Evolutionary conservation across 2,113 vertebrate genomes (phyloP).

Genomic region (Nannobrachium achirus): DNA sequence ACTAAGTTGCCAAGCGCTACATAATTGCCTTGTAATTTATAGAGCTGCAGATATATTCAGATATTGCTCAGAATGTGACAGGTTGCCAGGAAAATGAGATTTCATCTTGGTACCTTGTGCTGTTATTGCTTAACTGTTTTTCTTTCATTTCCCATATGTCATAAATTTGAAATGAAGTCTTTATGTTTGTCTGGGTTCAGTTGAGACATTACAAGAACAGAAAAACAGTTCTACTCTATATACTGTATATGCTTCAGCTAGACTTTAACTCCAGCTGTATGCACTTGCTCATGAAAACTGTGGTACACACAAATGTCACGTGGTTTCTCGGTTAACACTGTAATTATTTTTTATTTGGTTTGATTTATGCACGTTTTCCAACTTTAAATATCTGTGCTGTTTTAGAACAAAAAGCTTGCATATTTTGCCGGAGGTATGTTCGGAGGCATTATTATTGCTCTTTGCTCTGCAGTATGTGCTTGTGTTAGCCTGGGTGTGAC

Average conservation of each 20-base stretch:
- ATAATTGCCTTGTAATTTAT: slow-evolving; percentile 41
- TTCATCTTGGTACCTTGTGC: slow-evolving; percentile 36
- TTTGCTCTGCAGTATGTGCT: background rate
- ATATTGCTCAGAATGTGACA: slow-evolving; percentile 3
- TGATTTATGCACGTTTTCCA: too few species aligned
- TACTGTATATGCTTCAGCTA: background rate
- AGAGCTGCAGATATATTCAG: slow-evolving; percentile 13
- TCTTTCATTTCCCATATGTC: slow-evolving; percentile 12
- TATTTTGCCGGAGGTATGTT: background rate
- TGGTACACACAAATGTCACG: slow-evolving; percentile 24
- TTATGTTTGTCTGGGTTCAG: slow-evolving; percentile 3
- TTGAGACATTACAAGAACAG: slow-evolving; percentile 1
- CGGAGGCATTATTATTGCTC: background rate
- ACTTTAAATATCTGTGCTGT: too few species aligned
- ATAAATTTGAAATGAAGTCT: background rate
- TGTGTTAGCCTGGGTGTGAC: slow-evolving; percentile 41
- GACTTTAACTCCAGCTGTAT: background rate
- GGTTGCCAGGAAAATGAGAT: slow-evolving; percentile 30
- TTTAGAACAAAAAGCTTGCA: too few species aligned
- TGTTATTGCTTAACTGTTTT: slow-evolving; percentile 18
- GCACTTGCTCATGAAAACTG: background rate
- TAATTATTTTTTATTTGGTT: too few species aligned
- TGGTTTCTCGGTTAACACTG: slow-evolving; percentile 2
- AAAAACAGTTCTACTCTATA: slow-evolving; percentile 1
- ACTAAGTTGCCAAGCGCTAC: slow-evolving; percentile 37